These are phyloP conservation scores for Porites evermanni DNA, from an alignment of 92 coral and sea anemone genomes.

Conservation along the genomic window DNA sequence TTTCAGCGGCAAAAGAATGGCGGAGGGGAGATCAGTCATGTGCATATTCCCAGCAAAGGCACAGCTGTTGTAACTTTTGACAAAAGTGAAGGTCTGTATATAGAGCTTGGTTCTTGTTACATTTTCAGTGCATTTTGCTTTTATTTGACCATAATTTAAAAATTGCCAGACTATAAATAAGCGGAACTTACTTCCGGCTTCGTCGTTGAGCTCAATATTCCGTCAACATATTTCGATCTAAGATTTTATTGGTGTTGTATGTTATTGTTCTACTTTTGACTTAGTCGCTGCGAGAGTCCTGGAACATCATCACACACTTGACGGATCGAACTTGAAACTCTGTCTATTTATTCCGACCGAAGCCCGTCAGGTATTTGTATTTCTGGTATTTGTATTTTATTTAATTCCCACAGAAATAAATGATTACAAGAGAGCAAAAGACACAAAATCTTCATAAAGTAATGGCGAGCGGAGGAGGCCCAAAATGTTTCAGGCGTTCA, in stretches of 20 bases:
- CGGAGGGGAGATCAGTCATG: constrained; percentile 58
- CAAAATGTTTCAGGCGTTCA: too few relatives aligned
- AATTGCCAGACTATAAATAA: too few relatives aligned
- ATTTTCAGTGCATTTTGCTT: too few relatives aligned
- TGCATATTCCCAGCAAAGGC: constrained; percentile 28
- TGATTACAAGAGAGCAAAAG: too few relatives aligned
- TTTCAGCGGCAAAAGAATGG: constrained; percentile 51
- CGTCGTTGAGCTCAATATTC: too few relatives aligned
- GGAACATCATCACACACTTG: background rate
- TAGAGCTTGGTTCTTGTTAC: background rate
- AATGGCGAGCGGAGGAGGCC: too few relatives aligned
- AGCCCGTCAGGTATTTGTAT: background rate
- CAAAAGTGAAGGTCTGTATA: constrained; percentile 25
- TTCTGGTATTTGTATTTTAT: too few relatives aligned
- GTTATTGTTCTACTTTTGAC: background rate
- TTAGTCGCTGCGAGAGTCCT: background rate
- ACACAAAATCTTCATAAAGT: too few relatives aligned
- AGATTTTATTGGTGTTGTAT: too few relatives aligned
- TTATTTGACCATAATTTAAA: too few relatives aligned
- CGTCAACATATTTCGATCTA: too few relatives aligned
- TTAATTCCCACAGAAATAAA: background rate
- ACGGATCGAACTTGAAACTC: constrained; percentile 9
- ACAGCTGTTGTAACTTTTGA: constrained; percentile 59
- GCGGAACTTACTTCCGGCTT: too few relatives aligned
- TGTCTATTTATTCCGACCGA: background rate